These are phyloP conservation scores for Tipula unca DNA, from an alignment of 2,888 invertebrate species.

Conservation along the genomic window DNA sequence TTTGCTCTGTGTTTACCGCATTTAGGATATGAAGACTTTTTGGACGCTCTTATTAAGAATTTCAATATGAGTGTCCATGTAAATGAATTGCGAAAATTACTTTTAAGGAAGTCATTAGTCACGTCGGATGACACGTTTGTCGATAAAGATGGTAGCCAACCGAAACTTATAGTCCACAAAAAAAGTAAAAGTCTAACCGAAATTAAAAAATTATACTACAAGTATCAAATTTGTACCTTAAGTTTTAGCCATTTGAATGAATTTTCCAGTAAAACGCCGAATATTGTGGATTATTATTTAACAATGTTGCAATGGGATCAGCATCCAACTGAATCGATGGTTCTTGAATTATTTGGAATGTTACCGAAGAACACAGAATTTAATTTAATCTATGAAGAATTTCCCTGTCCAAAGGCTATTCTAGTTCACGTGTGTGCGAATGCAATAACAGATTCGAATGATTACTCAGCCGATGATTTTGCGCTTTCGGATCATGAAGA, in stretches of 20 bases:
- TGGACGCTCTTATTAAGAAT: not conserved
- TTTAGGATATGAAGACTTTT: conserved; percentile 15
- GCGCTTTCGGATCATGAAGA: not conserved
- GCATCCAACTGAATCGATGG: not conserved
- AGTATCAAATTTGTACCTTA: not conserved
- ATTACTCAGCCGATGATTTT: not conserved
- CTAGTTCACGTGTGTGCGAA: not conserved
- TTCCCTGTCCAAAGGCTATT: not conserved
- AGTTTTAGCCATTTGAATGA: not conserved
- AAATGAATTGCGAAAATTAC: not conserved
- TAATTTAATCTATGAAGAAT: not conserved
- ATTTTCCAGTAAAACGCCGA: not conserved
- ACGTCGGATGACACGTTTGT: not conserved
- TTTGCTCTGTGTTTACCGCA: not conserved
- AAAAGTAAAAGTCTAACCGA: not conserved
- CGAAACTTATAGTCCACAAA: not conserved
- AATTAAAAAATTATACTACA: not conserved
- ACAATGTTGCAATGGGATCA: not conserved
- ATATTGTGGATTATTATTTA: not conserved
- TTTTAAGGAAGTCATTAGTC: not conserved
- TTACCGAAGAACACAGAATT: not conserved
- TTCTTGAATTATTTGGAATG: not conserved
- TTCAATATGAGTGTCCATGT: not conserved
- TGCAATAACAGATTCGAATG: not conserved
- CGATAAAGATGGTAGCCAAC: not conserved